Conservation (phyloP, 1,140 invertebrate genomes). For the Nebria ingens region DNA sequence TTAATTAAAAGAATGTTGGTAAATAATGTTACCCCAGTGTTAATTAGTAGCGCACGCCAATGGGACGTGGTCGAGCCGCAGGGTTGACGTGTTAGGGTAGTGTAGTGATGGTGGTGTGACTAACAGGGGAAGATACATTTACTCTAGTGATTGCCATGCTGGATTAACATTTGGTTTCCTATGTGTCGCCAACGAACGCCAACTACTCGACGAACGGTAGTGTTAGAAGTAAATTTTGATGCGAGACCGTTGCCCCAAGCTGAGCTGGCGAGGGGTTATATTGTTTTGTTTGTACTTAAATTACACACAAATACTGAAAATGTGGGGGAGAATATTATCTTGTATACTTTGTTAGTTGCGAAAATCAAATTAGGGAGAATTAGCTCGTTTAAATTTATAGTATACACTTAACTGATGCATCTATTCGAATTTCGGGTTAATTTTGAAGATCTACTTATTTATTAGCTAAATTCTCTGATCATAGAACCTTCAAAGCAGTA, state of each 20-base stretch:
- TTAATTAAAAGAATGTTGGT: background rate
- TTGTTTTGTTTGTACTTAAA: background rate
- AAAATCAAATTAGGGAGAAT: background rate
- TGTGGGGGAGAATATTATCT: background rate
- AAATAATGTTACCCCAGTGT: background rate
- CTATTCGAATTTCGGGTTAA: too few species aligned
- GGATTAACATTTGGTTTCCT: background rate
- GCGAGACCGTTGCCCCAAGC: background rate
- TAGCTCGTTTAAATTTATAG: too few species aligned
- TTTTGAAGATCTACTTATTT: too few species aligned
- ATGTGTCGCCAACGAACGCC: background rate
- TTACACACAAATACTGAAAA: background rate
- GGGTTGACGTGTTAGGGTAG: background rate
- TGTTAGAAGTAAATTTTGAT: background rate
- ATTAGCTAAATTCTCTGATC: too few species aligned
- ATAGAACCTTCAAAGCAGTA: too few species aligned
- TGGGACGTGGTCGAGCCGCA: background rate
- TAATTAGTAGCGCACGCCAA: background rate
- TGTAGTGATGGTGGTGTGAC: background rate
- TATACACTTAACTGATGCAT: too few species aligned
- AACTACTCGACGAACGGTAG: too few species aligned
- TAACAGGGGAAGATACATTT: background rate
- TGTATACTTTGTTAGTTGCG: background rate
- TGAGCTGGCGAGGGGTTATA: background rate
- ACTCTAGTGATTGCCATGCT: background rate